Conservation (phyloP, 35 echinoderm and acorn worm species). For the Holothuria glaberrima region DNA sequence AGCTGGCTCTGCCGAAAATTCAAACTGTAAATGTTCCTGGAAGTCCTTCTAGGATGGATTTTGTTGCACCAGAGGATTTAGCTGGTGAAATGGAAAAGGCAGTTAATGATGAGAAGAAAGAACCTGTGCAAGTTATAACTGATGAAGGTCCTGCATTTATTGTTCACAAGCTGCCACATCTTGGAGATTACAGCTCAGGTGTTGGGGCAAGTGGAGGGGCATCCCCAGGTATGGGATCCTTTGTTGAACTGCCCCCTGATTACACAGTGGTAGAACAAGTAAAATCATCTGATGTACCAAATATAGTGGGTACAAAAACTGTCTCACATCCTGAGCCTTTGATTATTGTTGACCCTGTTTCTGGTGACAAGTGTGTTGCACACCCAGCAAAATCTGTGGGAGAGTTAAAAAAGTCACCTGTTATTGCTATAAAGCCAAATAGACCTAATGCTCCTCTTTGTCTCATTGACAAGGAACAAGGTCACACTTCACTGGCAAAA, state of each 20-base stretch:
- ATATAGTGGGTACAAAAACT: not conserved
- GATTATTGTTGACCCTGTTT: constrained; percentile 3
- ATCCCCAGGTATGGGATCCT: not conserved
- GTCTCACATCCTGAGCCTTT: not conserved
- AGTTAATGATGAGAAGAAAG: not conserved
- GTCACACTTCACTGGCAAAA: not conserved
- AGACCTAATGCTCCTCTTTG: not conserved
- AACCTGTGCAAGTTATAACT: not conserved
- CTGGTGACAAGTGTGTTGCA: constrained; percentile 7
- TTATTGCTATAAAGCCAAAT: not conserved
- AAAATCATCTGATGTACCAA: not conserved
- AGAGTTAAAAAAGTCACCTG: not conserved
- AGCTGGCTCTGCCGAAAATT: constrained; percentile 4
- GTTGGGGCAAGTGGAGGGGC: not conserved
- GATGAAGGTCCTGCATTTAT: constrained; percentile 9
- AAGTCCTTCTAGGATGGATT: not conserved
- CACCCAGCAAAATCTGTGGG: not conserved
- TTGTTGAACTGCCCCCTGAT: not conserved
- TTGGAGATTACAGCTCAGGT: not conserved
- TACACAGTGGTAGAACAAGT: not conserved
- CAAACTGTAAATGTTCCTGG: not conserved
- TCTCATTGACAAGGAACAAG: constrained; percentile 6
- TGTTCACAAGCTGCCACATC: not conserved
- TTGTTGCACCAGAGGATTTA: not conserved
- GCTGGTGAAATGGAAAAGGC: not conserved